These are phyloP conservation scores for Pedionomus torquatus DNA, from an alignment of 2,113 vertebrate genomes.

Conservation along the genomic window DNA sequence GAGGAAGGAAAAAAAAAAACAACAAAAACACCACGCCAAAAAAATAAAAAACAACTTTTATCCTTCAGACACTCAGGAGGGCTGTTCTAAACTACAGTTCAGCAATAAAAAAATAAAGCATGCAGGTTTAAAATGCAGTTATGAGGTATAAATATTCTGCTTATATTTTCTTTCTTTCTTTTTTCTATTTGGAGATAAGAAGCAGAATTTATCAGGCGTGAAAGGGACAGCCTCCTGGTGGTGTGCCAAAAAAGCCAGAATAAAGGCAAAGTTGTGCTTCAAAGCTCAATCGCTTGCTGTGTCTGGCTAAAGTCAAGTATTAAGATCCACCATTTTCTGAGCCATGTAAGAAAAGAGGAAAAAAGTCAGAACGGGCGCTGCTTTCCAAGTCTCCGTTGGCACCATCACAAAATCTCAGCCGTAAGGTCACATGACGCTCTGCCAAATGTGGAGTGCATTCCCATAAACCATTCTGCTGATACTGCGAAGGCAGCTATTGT, in stretches of 20 bases:
- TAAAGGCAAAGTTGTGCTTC: slow-evolving; percentile 82
- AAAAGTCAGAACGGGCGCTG: slow-evolving; percentile 78
- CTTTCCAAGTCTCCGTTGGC: slow-evolving; percentile 85
- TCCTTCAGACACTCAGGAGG: slow-evolving; percentile 57
- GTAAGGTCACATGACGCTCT: slow-evolving; percentile 90
- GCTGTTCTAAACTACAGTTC: slow-evolving; percentile 17
- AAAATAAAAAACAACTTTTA: slow-evolving; percentile 61
- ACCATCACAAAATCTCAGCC: slow-evolving; percentile 88
- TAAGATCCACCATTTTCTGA: slow-evolving; percentile 93
- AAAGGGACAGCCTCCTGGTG: slow-evolving; percentile 85
- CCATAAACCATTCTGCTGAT: slow-evolving; percentile 92
- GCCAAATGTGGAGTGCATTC: slow-evolving; percentile 89
- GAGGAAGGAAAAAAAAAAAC: background rate
- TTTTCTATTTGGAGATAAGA: slow-evolving; percentile 77
- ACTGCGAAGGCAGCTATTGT: slow-evolving; percentile 96
- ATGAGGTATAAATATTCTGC: slow-evolving; percentile 72
- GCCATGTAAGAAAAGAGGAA: slow-evolving; percentile 77
- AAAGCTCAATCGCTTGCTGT: slow-evolving; percentile 83
- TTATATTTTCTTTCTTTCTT: slow-evolving; percentile 66
- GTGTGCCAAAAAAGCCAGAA: slow-evolving; percentile 81
- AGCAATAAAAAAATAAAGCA: slow-evolving; percentile 28
- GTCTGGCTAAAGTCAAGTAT: slow-evolving; percentile 84
- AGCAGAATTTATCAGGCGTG: slow-evolving; percentile 81
- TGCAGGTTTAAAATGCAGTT: slow-evolving; percentile 64
- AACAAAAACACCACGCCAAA: background rate